These are phyloP conservation scores for Tetranychus urticae DNA, from an alignment of 1,140 invertebrate genomes.

Conservation along the genomic window DNA sequence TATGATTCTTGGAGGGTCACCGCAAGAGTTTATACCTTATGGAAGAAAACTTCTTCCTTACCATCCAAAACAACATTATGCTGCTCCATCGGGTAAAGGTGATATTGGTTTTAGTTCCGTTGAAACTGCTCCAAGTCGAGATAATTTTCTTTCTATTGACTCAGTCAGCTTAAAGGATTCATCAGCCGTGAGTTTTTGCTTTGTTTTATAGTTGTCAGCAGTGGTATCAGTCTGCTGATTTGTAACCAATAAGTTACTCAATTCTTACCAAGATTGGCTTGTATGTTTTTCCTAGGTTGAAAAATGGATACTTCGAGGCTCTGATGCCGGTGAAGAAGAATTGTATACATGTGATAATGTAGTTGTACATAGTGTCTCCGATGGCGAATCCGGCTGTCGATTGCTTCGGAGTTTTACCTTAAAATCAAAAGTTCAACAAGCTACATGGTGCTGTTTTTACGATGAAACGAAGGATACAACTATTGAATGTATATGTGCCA, in stretches of 20 bases:
- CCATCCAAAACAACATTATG: conserved; percentile 38
- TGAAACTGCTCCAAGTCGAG: conserved; percentile 16
- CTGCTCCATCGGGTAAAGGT: conserved; percentile 10
- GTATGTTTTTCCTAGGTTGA: background rate
- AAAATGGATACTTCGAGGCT: conserved; percentile 9
- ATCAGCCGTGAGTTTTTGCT: background rate
- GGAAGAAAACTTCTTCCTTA: conserved; percentile 48
- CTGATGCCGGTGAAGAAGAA: conserved; percentile 45
- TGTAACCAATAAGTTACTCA: background rate
- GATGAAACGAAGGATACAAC: conserved; percentile 14
- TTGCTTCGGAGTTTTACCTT: conserved; percentile 42
- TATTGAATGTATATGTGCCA: conserved; percentile 38
- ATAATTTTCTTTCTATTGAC: conserved; percentile 20
- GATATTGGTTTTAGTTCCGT: conserved; percentile 9
- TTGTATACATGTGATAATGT: conserved; percentile 60
- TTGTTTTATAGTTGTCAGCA: background rate
- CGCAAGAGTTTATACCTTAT: conserved; percentile 63
- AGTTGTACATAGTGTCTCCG: conserved; percentile 41
- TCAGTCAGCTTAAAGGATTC: conserved; percentile 20
- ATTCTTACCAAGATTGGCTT: background rate
- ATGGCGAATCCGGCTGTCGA: conserved; percentile 16
- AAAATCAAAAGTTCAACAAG: conserved; percentile 51
- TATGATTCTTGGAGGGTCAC: conserved; percentile 22
- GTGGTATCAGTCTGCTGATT: no score
- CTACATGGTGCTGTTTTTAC: conserved; percentile 42